These are phyloP conservation scores for Danaus melanippus DNA, from an alignment of 1,140 invertebrate species.

Conservation along the genomic window DNA sequence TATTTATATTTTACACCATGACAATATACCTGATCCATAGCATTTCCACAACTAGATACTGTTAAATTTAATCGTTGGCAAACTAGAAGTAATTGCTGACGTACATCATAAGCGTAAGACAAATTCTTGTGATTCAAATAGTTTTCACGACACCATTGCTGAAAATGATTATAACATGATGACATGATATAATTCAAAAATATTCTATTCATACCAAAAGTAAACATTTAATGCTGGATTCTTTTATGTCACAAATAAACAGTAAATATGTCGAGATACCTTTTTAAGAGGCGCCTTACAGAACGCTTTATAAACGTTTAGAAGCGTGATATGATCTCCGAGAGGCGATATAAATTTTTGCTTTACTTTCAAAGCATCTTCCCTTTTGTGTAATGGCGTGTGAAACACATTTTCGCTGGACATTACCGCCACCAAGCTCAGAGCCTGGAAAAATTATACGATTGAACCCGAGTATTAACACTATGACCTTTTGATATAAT, in stretches of 20 bases:
- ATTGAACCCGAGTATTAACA: neutral
- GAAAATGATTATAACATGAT: conserved; percentile 26
- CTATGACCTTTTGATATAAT: no score
- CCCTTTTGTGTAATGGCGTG: conserved; percentile 74
- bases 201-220: no score
- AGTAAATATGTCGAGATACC: conserved; percentile 44
- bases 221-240: no score
- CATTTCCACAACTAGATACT: conserved; percentile 81
- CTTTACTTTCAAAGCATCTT: conserved; percentile 78
- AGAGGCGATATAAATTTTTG: conserved; percentile 88
- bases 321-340: conserved; percentile 93
- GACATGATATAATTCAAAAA: conserved; percentile 1
- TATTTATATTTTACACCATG: neutral
- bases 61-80: conserved; percentile 80
- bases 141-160: conserved; percentile 94
- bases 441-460: conserved; percentile 47
- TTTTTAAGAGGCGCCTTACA: conserved; percentile 82
- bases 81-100: conserved; percentile 86
- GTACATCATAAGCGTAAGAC: conserved; percentile 84
- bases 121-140: conserved; percentile 91
- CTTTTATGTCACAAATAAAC: no score
- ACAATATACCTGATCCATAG: conserved; percentile 74
- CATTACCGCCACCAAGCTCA: conserved; percentile 75
- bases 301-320: conserved; percentile 91
- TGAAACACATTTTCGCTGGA: conserved; percentile 76